Conservation (phyloP, 2,797 vertebrate genomes). For the Protonibea diacanthus region DNA sequence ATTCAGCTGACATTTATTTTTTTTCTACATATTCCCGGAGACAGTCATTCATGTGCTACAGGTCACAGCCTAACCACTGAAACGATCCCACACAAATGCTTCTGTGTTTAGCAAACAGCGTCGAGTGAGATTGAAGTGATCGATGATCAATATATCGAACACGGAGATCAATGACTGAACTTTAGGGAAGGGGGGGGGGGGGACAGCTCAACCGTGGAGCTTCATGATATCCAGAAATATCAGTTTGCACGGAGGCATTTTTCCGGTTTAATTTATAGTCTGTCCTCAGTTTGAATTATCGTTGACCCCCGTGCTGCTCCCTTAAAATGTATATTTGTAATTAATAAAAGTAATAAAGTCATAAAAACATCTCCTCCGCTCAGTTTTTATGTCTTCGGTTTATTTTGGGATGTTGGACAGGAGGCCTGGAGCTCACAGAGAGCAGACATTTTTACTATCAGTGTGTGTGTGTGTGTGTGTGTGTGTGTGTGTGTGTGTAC, state of each 20-base stretch:
- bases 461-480: neutral
- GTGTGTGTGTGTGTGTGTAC: neutral
- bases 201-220: constrained; percentile 52
- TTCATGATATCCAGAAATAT: constrained; percentile 56
- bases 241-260: neutral
- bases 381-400: neutral
- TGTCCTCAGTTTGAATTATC: neutral
- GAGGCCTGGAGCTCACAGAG: constrained; percentile 11
- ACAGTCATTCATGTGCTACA: constrained; percentile 41
- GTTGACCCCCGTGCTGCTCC: neutral
- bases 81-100: constrained; percentile 57
- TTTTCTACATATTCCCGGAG: constrained; percentile 23
- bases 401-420: neutral
- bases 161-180: constrained; percentile 66
- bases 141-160: constrained; percentile 76
- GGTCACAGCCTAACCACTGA: constrained; percentile 47
- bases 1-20: constrained; percentile 46
- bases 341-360: neutral
- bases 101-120: constrained; percentile 62
- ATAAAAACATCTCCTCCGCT: neutral
- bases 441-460: neutral
- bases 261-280: constrained; percentile 7
- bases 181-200: constrained; percentile 16
- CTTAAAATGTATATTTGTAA: neutral
- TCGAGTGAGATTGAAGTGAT: constrained; percentile 62